These are phyloP conservation scores for Calvadosia cruxmelitensis DNA, from an alignment of 30 jellyfish, hydroid and myxozoan genomes.

Conservation along the genomic window DNA sequence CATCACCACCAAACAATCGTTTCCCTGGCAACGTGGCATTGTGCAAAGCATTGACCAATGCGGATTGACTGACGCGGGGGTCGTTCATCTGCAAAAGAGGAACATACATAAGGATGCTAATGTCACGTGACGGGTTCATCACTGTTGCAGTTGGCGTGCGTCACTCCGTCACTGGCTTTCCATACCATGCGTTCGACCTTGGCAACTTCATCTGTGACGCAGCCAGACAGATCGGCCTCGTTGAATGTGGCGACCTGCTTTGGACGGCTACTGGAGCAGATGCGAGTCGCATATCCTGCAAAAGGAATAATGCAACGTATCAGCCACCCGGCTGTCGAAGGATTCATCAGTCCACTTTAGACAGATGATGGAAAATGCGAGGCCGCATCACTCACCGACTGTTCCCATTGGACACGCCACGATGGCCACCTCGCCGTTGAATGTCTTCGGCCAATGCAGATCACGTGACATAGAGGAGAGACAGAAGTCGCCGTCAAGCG, in stretches of 20 bases:
- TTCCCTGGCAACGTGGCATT: neutral
- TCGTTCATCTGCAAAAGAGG: neutral
- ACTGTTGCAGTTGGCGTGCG: neutral
- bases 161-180: neutral
- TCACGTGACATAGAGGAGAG: conserved; percentile 26
- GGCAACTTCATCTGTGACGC: neutral
- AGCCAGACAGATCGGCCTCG: neutral
- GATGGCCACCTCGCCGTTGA: conserved; percentile 43
- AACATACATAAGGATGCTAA: too few species aligned
- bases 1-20: neutral
- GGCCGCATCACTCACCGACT: too few species aligned
- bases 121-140: too few species aligned
- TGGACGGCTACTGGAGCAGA: neutral
- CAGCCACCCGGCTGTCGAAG: too few species aligned
- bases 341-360: too few species aligned
- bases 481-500: conserved; percentile 54
- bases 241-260: neutral
- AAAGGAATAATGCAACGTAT: too few species aligned
- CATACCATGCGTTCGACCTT: neutral
- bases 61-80: neutral
- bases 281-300: neutral
- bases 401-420: conserved; percentile 55
- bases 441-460: conserved; percentile 47
- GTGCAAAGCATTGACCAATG: neutral
- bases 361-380: too few species aligned